These are phyloP conservation scores for Miichthys miiuy DNA, from an alignment of 2,797 vertebrate genomes.

Conservation along the genomic window DNA sequence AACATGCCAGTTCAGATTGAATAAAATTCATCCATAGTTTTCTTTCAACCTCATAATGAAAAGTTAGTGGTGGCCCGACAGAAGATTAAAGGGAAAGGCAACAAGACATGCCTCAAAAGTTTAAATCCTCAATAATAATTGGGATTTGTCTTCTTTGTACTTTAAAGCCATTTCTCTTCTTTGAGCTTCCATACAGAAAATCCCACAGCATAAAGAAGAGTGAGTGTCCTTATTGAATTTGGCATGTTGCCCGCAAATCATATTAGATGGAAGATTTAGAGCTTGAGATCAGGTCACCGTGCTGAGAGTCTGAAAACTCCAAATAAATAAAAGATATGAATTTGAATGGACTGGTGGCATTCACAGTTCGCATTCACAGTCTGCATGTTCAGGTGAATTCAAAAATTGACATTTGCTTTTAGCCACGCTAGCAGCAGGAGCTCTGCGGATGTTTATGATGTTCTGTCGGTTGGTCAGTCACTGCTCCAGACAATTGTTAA, in stretches of 20 bases:
- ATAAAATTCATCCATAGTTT: constrained; percentile 19
- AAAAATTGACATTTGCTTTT: not conserved
- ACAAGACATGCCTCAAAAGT: constrained; percentile 8
- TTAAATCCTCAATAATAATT: constrained; percentile 15
- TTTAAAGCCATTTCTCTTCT: constrained; percentile 16
- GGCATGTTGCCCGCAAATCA: constrained; percentile 31
- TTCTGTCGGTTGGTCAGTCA: not conserved
- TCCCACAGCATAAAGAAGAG: constrained; percentile 26
- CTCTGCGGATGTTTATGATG: not conserved
- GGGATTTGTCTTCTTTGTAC: constrained; percentile 12
- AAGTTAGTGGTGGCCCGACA: constrained; percentile 1
- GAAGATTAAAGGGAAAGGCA: constrained; percentile 16
- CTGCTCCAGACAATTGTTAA: not conserved
- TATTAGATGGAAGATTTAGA: constrained; percentile 33
- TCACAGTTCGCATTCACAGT: not conserved
- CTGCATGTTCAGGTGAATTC: not conserved
- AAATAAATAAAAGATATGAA: not conserved
- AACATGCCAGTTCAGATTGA: constrained; percentile 5
- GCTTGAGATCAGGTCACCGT: not conserved
- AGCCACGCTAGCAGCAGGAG: too few relatives aligned
- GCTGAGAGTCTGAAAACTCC: not conserved
- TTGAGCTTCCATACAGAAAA: not conserved
- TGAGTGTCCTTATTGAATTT: constrained; percentile 19
- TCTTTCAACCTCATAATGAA: not conserved
- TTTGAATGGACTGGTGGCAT: not conserved